Evolutionary conservation across 2,113 vertebrate genomes (phyloP), one percentile per base, ranked within the genome.

Genomic region (Otis tarda): DNA sequence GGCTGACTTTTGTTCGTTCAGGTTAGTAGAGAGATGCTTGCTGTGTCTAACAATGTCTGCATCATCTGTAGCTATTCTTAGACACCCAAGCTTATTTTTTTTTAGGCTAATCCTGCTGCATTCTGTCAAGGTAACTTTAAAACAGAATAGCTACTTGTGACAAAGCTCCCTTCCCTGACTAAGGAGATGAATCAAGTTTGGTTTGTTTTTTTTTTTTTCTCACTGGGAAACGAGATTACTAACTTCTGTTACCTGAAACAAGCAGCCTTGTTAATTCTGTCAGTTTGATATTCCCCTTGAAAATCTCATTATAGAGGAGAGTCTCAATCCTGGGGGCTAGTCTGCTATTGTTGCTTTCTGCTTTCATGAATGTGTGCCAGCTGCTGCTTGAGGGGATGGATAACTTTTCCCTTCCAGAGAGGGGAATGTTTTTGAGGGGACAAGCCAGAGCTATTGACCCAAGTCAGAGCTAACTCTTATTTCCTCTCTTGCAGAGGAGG

Each of bases 131-230:
- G 28, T 53, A 82, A 78, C 43, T 93, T 83, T 41, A 64, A 74
- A 94, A 77, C 20, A 41, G 37, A 41, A 41, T 41, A 41, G 41
- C 41, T 65, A 18, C 74, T 49, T 71, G 27, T 64, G 31, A 27
- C 23, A 69, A 55, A 94, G 28, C 47, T 86, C 11, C 18, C 22
- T 76, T 78, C 39, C 31, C 67, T 70, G 22, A 85, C 17, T 37
- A 63, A 79, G 7, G 28, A 73, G 45, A n/a, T 57, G 31, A 94
- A 61, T 61, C 9, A 15, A 70, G 21, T 31, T 65, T n/a, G 20
- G 0, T 2, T 5, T 12, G 0, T 2, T 5, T 12, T 19, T 7
- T 25, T 22, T 43, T 81, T 39, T 33, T 14, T 6, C 7, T 73
- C 6, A 3, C 28, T 73, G 70, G 52, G 53, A 87, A 89, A 79